These are phyloP conservation scores for Aphaenogaster rudis DNA, from an alignment of 1,140 invertebrate genomes.

Conservation along the genomic window DNA sequence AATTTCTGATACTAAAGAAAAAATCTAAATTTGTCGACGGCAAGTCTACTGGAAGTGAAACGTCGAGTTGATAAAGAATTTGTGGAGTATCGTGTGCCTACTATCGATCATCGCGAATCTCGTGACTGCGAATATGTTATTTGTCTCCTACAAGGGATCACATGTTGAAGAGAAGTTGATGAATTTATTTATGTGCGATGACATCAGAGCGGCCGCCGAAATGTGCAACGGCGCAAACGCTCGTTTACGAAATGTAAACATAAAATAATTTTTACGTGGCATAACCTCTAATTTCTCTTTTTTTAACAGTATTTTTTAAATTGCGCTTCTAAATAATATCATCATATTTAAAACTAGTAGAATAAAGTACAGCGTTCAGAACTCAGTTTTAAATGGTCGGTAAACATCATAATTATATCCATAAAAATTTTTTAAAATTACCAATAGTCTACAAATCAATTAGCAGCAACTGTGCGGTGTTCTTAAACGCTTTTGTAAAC, in stretches of 20 bases:
- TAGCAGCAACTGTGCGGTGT: neutral
- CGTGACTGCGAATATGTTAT: neutral
- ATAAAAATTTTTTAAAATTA: neutral
- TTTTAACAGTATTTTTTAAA: neutral
- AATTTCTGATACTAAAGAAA: neutral
- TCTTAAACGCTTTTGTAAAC: neutral
- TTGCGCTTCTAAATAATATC: neutral
- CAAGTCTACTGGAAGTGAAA: neutral
- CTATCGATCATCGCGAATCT: conserved; percentile 18
- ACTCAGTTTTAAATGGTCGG: neutral
- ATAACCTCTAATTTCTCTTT: neutral
- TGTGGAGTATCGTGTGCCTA: neutral
- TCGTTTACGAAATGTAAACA: neutral
- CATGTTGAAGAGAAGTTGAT: neutral
- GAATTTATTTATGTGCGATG: conserved; percentile 17
- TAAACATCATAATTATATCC: neutral
- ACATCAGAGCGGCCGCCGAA: neutral
- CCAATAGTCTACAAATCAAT: neutral
- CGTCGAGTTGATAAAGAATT: neutral
- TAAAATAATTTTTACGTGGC: neutral
- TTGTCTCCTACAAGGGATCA: neutral
- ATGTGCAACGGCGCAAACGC: neutral
- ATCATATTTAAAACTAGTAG: neutral
- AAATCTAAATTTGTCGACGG: neutral
- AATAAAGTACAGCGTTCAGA: neutral